Percentiles rank a stretch among this genome's conserved stretches.
These are phyloP conservation scores for Sycobia sp. DNA, from an alignment of 1,140 invertebrate genomes.

Conservation along the genomic window DNA sequence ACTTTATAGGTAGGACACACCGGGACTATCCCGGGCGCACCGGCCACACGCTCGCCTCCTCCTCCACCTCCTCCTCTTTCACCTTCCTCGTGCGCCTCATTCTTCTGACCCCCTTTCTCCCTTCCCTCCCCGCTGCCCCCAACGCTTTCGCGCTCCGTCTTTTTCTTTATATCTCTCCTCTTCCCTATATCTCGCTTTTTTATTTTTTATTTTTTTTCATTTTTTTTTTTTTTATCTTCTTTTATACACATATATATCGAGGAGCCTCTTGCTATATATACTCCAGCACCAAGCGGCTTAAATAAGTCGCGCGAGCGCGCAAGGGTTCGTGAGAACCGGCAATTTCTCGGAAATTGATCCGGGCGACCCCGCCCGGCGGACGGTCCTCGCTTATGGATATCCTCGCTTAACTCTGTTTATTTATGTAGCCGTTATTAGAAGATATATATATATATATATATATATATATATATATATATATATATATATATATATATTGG, in stretches of 20 bases:
- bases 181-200: slow-evolving; percentile 17
- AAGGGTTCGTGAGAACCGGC: slow-evolving; percentile 44
- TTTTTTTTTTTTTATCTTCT: too few species aligned
- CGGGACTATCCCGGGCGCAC: slow-evolving; percentile 14
- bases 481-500: too few species aligned
- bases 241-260: too few species aligned
- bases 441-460: too few species aligned
- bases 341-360: slow-evolving; percentile 27
- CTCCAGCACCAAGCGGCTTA: slow-evolving; percentile 36
- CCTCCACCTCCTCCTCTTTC: neutral
- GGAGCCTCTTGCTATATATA: too few species aligned
- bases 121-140: neutral
- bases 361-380: neutral
- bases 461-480: too few species aligned
- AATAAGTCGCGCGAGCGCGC: slow-evolving; percentile 29
- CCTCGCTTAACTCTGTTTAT: too few species aligned
- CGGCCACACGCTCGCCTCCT: slow-evolving; percentile 14
- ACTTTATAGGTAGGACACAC: slow-evolving; percentile 28
- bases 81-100: neutral
- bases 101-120: neutral
- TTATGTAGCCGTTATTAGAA: too few species aligned
- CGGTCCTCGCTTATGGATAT: too few species aligned
- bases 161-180: slow-evolving; percentile 2
- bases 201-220: slow-evolving; percentile 13
- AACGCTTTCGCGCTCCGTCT: neutral